Conservation (phyloP, 2,888 invertebrate species). For the Calameuta filiformis region DNA sequence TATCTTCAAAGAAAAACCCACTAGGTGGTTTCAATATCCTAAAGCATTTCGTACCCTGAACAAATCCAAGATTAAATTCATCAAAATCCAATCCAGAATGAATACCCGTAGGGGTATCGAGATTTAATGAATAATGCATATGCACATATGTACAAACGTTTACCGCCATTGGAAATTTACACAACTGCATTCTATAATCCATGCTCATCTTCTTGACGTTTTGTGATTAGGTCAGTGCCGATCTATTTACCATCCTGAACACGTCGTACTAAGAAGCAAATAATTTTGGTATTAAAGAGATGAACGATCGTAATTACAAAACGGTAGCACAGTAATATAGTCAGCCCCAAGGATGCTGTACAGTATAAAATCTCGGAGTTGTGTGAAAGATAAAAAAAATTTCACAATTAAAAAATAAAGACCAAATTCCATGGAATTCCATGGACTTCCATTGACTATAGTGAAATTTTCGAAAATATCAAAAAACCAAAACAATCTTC, state of each 20-base stretch:
- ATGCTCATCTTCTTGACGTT: conserved; percentile 44
- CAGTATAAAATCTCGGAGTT: not conserved
- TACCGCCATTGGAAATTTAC: not conserved
- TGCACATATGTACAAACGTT: conserved; percentile 19
- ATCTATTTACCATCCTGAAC: conserved; percentile 24
- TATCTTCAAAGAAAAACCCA: not conserved
- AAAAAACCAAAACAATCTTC: not conserved
- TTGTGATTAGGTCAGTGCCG: conserved; percentile 44
- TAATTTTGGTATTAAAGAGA: conserved; percentile 15
- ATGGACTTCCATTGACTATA: not conserved
- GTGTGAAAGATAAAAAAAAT: not conserved
- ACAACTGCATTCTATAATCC: conserved; percentile 23
- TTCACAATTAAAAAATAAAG: not conserved
- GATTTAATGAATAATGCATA: conserved; percentile 59
- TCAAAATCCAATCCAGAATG: conserved; percentile 62
- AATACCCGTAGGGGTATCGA: conserved; percentile 49
- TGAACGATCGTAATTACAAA: conserved; percentile 54
- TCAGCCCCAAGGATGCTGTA: not conserved
- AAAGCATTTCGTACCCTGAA: conserved; percentile 22
- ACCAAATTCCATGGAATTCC: not conserved
- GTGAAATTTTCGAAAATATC: not conserved
- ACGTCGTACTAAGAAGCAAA: not conserved
- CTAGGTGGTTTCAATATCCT: not conserved
- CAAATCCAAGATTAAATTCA: conserved; percentile 63
- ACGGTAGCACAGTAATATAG: conserved; percentile 41